Conservation (phyloP, 2,113 vertebrate genomes). For the Gambusia holbrooki region DNA sequence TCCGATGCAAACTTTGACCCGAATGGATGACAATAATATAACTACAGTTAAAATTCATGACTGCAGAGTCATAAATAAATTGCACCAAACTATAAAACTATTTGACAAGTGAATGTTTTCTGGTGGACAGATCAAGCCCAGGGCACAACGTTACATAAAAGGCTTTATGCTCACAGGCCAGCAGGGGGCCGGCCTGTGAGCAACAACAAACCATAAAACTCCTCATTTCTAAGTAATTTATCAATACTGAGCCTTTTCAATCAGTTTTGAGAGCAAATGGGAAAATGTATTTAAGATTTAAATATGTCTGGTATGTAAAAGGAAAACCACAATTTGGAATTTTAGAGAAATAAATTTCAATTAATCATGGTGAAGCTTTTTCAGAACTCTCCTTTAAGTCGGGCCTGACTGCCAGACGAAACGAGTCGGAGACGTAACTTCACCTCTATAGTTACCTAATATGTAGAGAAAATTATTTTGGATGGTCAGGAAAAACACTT, state of each 20-base stretch:
- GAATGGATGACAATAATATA: background rate
- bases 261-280: background rate
- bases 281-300: background rate
- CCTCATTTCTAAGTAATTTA: background rate
- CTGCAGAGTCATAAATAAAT: background rate
- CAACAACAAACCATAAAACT: background rate
- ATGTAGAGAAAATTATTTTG: background rate
- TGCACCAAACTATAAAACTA: background rate
- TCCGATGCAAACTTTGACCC: background rate
- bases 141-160: background rate
- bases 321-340: background rate
- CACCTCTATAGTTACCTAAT: background rate
- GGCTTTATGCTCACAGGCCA: background rate
- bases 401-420: too few species aligned
- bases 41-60: too few species aligned
- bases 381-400: too few species aligned
- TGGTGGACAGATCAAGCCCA: background rate
- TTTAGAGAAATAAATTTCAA: background rate
- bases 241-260: background rate
- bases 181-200: background rate
- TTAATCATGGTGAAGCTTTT: background rate
- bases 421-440: background rate
- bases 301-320: background rate
- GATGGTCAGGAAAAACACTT: background rate
- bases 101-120: background rate